Base-by-base conservation (phyloP, 2,888 invertebrate genomes). In the Cheilosia vulpina region DNA sequence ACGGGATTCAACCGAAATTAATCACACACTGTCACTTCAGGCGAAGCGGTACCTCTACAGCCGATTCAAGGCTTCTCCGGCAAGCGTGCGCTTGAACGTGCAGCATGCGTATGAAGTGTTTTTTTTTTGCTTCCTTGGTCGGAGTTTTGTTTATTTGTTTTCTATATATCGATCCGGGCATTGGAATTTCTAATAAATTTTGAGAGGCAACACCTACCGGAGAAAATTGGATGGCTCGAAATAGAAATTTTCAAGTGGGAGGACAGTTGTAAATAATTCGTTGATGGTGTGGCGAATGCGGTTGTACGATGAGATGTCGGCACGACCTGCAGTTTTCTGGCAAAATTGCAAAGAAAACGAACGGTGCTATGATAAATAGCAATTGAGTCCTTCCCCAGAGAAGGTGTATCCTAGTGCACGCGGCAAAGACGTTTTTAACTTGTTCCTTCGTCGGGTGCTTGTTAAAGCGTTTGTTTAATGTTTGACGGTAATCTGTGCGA, bases 201-300 rank as follows among this genome's bases (percentile, higher is more conserved):
- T 47, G 47, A 58, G 38, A 55, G 66, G 60, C 50, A 66, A 58
- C 71, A 77, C 76, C 55, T 68, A 63, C 50, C 53, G 53, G 43
- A 47, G 71, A 58, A 69, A 50, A 55, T 11, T 47, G 47, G 17
- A 15, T 43, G 38, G 19, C 47, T 60, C 50, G 34, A 75, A 84
- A 73, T 80, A 71, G 79, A 84, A 79, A 80, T 45, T 45, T 66
- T 55, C 69, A 84, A 84, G 84, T 84, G 79, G 84, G 84, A 84
- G 84, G 84, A 84, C 84, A 84, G 65, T 84, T 84, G 84, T 80
- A 84, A 84, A 76, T 84, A 84, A 84, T 80, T 84, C 80, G 75
- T 80, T 84, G 80, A 80, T 84, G 76, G 84, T 75, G 75, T 66
- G 75, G 80, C 80, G 71, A 84, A 71, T 65, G 69, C 78, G 43